Evolutionary conservation across 1,140 invertebrate species (phyloP).

Genomic region (Camponotus floridanus): DNA sequence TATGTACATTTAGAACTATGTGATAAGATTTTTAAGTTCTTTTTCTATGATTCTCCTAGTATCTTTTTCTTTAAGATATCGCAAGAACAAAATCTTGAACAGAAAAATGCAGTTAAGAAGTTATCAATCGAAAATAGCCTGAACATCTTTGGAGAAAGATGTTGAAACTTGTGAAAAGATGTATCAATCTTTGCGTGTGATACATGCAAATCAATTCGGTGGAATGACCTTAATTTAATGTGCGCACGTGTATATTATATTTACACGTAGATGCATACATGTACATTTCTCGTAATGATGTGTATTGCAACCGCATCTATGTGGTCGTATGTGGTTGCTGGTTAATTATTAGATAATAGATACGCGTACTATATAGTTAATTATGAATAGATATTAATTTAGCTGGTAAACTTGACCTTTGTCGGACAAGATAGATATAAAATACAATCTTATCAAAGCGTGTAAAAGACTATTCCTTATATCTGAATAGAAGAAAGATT

Average conservation of each 20-base stretch:
- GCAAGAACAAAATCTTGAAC: not conserved
- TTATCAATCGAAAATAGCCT: too few species aligned
- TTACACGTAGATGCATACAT: not conserved
- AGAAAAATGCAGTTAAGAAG: not conserved
- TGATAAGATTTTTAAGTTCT: slow-evolving; percentile 5
- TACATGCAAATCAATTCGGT: not conserved
- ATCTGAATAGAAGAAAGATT: not conserved
- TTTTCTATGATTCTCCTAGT: not conserved
- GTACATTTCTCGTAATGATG: slow-evolving; percentile 39
- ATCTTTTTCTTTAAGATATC: not conserved
- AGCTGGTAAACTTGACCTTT: not conserved
- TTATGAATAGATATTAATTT: slow-evolving; percentile 50
- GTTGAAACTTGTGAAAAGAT: too few species aligned
- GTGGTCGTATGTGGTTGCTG: slow-evolving; percentile 16
- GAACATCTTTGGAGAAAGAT: too few species aligned
- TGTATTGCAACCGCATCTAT: slow-evolving; percentile 47
- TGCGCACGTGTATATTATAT: not conserved
- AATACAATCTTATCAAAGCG: not conserved
- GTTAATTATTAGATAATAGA: slow-evolving; percentile 60
- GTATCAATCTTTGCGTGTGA: too few species aligned
- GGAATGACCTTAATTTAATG: not conserved
- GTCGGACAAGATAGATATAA: not conserved
- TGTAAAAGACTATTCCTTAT: not conserved
- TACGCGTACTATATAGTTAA: slow-evolving; percentile 25
- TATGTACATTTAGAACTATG: not conserved